Evolutionary conservation across 1,140 invertebrate genomes (phyloP).

Genomic region (Micrasema minimum): DNA sequence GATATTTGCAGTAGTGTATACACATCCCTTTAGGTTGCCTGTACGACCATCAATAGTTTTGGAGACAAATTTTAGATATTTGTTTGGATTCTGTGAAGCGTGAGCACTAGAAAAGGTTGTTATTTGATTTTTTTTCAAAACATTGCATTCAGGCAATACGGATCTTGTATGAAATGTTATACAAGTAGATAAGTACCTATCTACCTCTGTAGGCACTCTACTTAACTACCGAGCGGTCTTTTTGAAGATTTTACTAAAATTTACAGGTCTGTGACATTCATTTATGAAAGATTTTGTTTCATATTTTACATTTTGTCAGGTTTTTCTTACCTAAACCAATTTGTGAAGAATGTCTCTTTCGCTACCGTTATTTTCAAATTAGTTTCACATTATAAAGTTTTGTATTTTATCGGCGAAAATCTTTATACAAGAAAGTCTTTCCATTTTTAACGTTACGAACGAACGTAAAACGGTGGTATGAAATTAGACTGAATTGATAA

Average conservation of each 20-base stretch:
- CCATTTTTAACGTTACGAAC: too few species aligned
- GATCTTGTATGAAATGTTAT: slow-evolving; percentile 15
- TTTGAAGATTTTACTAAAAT: not conserved
- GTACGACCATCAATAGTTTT: slow-evolving; percentile 39
- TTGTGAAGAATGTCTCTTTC: too few species aligned
- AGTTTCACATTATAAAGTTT: too few species aligned
- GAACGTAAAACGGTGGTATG: too few species aligned
- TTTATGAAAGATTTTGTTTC: too few species aligned
- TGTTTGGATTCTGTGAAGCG: slow-evolving; percentile 38
- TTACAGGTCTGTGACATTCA: not conserved
- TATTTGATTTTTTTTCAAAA: slow-evolving; percentile 39
- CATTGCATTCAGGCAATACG: slow-evolving; percentile 27
- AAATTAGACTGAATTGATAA: too few species aligned
- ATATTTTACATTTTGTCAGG: too few species aligned
- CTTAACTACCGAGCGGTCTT: not conserved
- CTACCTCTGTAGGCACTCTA: not conserved
- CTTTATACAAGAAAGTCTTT: too few species aligned
- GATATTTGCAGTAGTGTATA: not conserved
- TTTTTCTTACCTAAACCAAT: too few species aligned
- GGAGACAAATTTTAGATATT: slow-evolving; percentile 42
- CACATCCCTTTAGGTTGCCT: not conserved
- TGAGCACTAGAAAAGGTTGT: slow-evolving; percentile 34
- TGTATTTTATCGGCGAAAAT: too few species aligned
- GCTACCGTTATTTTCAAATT: too few species aligned
- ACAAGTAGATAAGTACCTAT: slow-evolving; percentile 5